Evolutionary conservation across 2,113 vertebrate genomes (phyloP).

Genomic region (Paratilapia polleni): DNA sequence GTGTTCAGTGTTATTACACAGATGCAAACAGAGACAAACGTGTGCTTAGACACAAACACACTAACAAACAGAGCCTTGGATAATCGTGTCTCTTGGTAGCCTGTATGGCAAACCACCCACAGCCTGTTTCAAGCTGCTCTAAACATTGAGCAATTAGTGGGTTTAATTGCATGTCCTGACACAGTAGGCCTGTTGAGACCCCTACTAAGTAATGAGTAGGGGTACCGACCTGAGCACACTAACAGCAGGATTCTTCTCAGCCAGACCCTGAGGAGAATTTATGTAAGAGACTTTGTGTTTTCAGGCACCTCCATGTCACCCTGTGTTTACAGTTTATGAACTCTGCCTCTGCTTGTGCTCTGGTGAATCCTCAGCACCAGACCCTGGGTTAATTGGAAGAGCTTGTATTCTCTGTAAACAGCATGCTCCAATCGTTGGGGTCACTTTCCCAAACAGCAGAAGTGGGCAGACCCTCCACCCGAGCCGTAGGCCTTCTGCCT

Average conservation of each 20-base stretch:
- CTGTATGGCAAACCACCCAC: conserved; percentile 49
- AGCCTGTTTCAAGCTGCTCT: conserved; percentile 31
- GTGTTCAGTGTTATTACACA: conserved; percentile 13
- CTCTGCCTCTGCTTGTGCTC: conserved; percentile 16
- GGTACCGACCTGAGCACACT: conserved; percentile 26
- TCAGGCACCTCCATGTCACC: conserved; percentile 16
- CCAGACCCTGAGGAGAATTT: conserved; percentile 2
- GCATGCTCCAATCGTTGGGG: conserved; percentile 35
- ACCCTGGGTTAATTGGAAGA: conserved; percentile 66
- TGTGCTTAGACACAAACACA: conserved; percentile 12
- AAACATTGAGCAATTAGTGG: conserved; percentile 67
- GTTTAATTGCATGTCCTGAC: conserved; percentile 59
- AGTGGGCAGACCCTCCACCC: conserved; percentile 17
- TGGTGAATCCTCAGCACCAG: conserved; percentile 29
- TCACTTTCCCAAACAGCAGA: conserved; percentile 38
- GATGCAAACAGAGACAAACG: not conserved
- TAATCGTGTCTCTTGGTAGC: conserved; percentile 34
- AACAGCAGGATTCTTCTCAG: conserved; percentile 32
- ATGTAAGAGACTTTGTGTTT: conserved; percentile 30
- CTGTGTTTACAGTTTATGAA: conserved; percentile 37
- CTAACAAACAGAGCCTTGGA: not conserved
- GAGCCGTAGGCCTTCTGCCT: conserved; percentile 24
- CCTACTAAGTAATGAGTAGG: conserved; percentile 45
- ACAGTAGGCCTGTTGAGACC: conserved; percentile 39
- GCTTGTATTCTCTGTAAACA: conserved; percentile 56